Evolutionary conservation across 2,797 vertebrate genomes (phyloP), one percentile per base, ranked within the genome.

Genomic region (Carduelis carduelis): DNA sequence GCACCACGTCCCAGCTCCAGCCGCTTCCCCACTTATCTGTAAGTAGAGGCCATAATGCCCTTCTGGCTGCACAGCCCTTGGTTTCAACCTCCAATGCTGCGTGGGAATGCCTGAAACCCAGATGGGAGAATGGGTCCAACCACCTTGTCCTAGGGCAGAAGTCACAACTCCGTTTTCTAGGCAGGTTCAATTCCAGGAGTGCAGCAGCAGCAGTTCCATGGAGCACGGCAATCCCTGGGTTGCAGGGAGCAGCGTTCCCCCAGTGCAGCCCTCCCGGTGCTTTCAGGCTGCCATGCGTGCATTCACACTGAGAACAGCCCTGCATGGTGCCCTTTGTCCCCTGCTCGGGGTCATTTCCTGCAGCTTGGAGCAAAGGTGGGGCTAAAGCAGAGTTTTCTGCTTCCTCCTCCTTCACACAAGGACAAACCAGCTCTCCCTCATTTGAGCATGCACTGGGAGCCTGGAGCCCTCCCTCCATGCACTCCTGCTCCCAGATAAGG

Each of bases 331-430:
- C 80, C 80, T 93, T 91, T 90, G 85, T 65, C 50, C 87, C 57
- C 71, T n/a, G 52, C 19, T 43, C 0, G 0, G 78, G 56, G 34
- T 56, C 4, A 68, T 11, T 87, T 90, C 78, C 81, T 24, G 41
- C 39, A 90, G 77, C 60, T 70, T 19, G 1, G 1, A 90, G 69
- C 24, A 63, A 87, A 83, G 82, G 84, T 50, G 75, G 66, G 23
- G 68, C 64, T 70, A 37, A 80, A 93, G 37, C 39, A 69, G 63
- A 93, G 46, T 35, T 68, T 85, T 86, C 66, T 76, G 70, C 34
- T 87, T 94, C 68, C 60, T 88, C 24, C 59, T 94, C 68, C 53
- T 64, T 47, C 18, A 9, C 37, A 24, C 35, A 55, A 83, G 52
- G 59, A 56, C 60, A 59, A 74, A 83, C 23, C 43, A 75, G 53